Evolutionary conservation across 2,113 vertebrate genomes (phyloP), one percentile per base, ranked within the genome.

Genomic region (Gambusia holbrooki): DNA sequence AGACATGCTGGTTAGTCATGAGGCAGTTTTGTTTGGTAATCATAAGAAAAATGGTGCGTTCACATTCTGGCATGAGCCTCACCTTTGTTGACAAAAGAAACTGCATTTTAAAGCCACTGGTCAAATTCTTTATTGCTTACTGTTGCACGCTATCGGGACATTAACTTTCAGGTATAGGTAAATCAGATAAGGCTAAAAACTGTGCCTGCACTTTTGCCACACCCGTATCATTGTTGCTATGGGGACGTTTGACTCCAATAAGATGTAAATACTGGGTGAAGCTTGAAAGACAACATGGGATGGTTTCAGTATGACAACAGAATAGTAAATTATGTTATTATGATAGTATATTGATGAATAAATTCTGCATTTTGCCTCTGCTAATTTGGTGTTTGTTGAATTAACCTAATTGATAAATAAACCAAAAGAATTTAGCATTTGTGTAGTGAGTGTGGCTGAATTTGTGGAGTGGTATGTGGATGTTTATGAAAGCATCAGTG

Each of bases 211-310:
- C 30, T 64, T 72, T 73, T 71, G 29, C 65, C 40, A 66, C 54
- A 5, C 71, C 29, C 14, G 19, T 27, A 25, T 63, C 5, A 13
- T 64, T 30, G 62, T 64, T 68, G 33, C 63, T 40, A 80, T 65
- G 69, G 27, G 66, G 19, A 61, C 11, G n/a, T 73, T 65, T 60
- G 14, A 19, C 62, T 42, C 66, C 71, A 48, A 28, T 77, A 64
- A 64, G 61, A 29, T 48, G 51, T 32, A 37, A 79, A 72, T 74
- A 66, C 37, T 73, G 19, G 5, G 37, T 10, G 4, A 62, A 29
- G 17, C 33, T 40, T 37, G 2, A 61, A 61, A 58, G 11, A 1
- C 17, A 22, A 51, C 28, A 9, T 2, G 8, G 3, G 22, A 58
- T 71, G 25, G 2, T 17, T 61, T 25, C 30, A 14, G 6, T 33